phyloP scores from a whole-genome alignment of 2,113 vertebrate genomes.

The Zosterops lateralis region DNA sequence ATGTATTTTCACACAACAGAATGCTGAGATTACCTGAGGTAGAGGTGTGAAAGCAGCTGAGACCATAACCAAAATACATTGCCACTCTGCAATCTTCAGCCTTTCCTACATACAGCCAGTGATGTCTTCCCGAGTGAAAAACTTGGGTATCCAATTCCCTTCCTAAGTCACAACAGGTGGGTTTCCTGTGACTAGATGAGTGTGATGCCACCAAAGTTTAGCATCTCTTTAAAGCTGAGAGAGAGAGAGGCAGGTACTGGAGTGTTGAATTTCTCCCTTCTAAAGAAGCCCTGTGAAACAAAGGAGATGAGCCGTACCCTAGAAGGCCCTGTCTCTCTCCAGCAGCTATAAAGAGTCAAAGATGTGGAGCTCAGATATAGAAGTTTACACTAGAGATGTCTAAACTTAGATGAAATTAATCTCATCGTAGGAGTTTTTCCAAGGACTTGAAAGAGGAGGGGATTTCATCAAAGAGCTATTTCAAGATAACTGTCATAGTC shows the following conservation, averaged over 20 bases:
- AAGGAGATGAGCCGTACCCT: background rate
- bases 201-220: background rate
- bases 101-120: background rate
- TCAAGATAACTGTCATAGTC: slow-evolving; percentile 3
- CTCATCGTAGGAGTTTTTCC: slow-evolving; percentile 36
- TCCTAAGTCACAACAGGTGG: background rate
- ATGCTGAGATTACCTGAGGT: background rate
- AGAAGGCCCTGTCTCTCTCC: slow-evolving; percentile 11
- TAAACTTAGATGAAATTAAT: slow-evolving; percentile 61
- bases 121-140: background rate
- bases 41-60: background rate
- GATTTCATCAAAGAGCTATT: slow-evolving; percentile 58
- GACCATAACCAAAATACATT: background rate
- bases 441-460: slow-evolving; percentile 54
- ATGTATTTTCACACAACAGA: background rate
- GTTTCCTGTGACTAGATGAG: background rate
- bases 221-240: background rate
- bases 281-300: background rate
- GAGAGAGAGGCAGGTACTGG: background rate
- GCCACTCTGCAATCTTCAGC: background rate
- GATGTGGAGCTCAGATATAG: slow-evolving; percentile 3
- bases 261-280: slow-evolving; percentile 3
- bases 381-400: slow-evolving; percentile 33
- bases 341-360: background rate
- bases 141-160: background rate